Evolutionary conservation across 2,888 invertebrate genomes (phyloP).

Genomic region (Ypsolopha scabrella): DNA sequence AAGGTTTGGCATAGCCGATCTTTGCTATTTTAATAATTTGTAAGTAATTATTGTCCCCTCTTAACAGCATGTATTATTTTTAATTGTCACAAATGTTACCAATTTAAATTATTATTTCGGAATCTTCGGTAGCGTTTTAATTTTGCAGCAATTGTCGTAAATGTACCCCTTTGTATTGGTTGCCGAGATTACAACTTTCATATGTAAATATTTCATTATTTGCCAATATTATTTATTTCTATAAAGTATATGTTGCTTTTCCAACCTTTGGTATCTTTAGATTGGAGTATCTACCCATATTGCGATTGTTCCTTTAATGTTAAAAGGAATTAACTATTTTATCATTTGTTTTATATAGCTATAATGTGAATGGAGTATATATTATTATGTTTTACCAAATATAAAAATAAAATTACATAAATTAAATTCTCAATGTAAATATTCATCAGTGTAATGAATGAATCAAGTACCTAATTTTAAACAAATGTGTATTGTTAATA

Average conservation of each 20-base stretch:
- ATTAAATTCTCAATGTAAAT: not conserved
- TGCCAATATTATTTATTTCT: not conserved
- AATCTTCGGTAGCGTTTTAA: too few relatives aligned
- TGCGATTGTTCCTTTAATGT: not conserved
- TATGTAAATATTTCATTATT: not conserved
- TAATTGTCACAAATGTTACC: not conserved
- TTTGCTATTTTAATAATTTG: not conserved
- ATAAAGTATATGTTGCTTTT: slow-evolving; percentile 1
- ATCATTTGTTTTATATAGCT: not conserved
- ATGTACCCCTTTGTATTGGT: not conserved
- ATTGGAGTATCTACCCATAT: not conserved
- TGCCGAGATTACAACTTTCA: not conserved
- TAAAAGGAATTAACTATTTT: not conserved
- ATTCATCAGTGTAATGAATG: not conserved
- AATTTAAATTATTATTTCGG: not conserved
- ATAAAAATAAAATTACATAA: not conserved
- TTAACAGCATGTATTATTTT: not conserved
- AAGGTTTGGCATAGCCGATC: not conserved
- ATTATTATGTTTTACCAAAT: not conserved
- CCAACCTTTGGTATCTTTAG: slow-evolving; percentile 20
- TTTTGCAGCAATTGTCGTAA: not conserved
- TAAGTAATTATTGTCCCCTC: not conserved
- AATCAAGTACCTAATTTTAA: not conserved
- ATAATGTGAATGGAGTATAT: not conserved
- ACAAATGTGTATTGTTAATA: too few relatives aligned